Evolutionary conservation across 2,888 invertebrate species (phyloP), one percentile per base, ranked within the genome.

Genomic region (Chouioia cunea): DNA sequence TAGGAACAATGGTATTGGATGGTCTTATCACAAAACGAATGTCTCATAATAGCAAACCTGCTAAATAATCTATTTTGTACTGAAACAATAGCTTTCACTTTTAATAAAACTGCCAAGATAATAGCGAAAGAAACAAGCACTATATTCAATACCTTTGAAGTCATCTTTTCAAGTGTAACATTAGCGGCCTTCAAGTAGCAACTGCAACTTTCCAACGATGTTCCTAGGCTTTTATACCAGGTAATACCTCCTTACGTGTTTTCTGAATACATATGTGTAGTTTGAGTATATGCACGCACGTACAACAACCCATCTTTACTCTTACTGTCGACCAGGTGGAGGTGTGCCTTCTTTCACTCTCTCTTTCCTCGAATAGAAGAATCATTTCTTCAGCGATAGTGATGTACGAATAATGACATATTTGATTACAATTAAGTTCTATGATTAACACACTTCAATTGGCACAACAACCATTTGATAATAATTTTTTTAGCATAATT

Each of bases 191-290:
- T 78, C 79, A 79, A 77, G 77, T 80, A 75, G 79, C 79, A 82
- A 85, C 84, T 84, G 83, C 80, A 78, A 81, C 82, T 83, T 79
- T 81, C 80, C 77, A 76, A 65, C 77, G 77, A 75, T 59, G 74
- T 77, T 78, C 75, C 78, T 75, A 77, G 75, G 77, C 83, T 84
- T 84, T 83, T 84, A 84, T 84, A 84, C 78, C 70, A 66, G 47
- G 20, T 22, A 22, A 22, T 64, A 50, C 47, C 74, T 71, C 76
- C 74, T 67, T 77, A 75, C 76, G 74, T 67, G 69, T 69, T 73
- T 71, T 60, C 58, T 44, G 56, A 60, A 71, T 64, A 12, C 74
- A 67, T 77, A 75, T 75, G 74, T 66, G 69, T 69, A 71, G 69
- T 60, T 58, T 46, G 56, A 58, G 70, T 64, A 50, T 65, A 43